A percentile compares a stretch with the other conserved stretches of the same genome.
Conservation (phyloP, 2,797 vertebrate genomes). For the Varecia variegata region DNA sequence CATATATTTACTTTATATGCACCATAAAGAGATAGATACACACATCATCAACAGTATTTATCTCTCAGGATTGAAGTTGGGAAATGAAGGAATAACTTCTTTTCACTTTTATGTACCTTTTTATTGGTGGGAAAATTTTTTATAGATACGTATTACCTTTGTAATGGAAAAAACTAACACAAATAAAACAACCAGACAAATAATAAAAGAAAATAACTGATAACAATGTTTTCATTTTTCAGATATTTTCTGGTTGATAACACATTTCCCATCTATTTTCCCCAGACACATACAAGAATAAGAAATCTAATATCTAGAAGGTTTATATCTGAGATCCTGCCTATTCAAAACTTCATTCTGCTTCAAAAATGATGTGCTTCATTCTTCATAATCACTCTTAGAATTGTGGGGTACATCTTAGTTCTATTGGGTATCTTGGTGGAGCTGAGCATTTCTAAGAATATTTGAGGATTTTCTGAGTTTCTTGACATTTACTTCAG, state of each 20-base stretch:
- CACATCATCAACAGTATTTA: background rate
- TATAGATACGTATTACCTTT: background rate
- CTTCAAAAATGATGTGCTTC: background rate
- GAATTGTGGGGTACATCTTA: background rate
- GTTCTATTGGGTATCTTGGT: background rate
- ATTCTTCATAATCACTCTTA: background rate
- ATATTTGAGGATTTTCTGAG: background rate
- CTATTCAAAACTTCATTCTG: background rate
- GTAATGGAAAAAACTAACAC: background rate
- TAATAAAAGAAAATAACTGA: background rate
- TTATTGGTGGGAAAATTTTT: background rate
- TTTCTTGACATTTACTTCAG: conserved; percentile 13
- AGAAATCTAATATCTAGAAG: background rate
- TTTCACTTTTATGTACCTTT: background rate
- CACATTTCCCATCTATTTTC: background rate
- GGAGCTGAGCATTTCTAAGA: background rate
- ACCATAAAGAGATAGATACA: background rate
- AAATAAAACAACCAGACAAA: background rate
- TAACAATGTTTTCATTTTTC: background rate
- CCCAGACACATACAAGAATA: background rate
- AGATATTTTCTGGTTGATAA: background rate
- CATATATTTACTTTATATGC: background rate
- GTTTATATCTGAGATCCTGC: background rate
- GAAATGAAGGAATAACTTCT: background rate
- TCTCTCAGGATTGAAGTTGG: background rate